A percentile compares a stretch with the other conserved stretches of the same genome.
Evolutionary conservation across 2,113 vertebrate genomes (phyloP).

Genomic region (Tyrannus savana): DNA sequence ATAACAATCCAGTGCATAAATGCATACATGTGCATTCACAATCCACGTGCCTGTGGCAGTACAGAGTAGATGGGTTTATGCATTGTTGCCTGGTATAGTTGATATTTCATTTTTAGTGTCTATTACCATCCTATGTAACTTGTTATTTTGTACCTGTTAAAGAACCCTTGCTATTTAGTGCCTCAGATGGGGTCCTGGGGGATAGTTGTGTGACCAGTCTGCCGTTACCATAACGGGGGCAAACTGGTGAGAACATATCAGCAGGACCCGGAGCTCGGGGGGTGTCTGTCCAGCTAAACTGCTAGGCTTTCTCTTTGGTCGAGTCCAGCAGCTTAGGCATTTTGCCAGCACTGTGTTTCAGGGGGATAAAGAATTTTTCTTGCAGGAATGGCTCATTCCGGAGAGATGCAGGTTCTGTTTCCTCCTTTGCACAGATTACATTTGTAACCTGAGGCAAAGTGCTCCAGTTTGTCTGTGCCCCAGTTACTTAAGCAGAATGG

Average conservation of each 20-base stretch:
- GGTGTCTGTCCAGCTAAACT: neutral
- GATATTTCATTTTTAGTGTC: constrained; percentile 24
- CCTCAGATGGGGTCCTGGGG: neutral
- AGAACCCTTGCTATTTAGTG: constrained; percentile 28
- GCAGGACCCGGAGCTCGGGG: neutral
- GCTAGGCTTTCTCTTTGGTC: neutral
- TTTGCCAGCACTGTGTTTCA: constrained; percentile 3
- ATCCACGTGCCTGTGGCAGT: neutral
- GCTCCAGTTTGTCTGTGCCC: constrained; percentile 25
- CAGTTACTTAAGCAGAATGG: constrained; percentile 28
- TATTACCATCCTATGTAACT: constrained; percentile 17
- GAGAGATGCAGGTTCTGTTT: constrained; percentile 14
- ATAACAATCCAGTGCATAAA: neutral
- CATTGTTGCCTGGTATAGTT: neutral
- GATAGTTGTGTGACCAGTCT: constrained; percentile 1
- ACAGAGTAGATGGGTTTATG: neutral
- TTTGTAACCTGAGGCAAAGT: constrained; percentile 55
- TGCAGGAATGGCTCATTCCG: neutral
- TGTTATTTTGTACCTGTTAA: constrained; percentile 19
- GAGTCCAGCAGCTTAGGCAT: neutral
- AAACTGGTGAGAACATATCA: neutral
- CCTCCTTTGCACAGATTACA: constrained; percentile 29
- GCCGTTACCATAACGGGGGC: neutral
- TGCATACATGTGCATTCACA: neutral
- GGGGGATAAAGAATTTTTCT: neutral